Evolutionary conservation across 2,888 invertebrate genomes (phyloP), one percentile per base, ranked within the genome.

Genomic region (Agriopis leucophaearia): DNA sequence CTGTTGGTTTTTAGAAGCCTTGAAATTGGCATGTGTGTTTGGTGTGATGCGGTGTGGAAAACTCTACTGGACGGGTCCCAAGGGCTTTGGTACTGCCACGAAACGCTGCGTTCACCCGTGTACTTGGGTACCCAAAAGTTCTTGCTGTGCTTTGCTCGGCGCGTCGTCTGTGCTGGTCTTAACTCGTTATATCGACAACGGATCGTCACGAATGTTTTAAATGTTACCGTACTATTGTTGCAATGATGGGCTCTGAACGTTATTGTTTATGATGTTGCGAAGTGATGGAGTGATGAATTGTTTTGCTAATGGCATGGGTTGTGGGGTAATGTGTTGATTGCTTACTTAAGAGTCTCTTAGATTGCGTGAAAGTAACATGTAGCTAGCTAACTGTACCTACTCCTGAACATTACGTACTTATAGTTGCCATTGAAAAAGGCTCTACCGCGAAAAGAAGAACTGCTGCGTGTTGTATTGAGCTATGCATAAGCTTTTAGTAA

Each of bases 111-210:
- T n/a, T 7, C 44, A 6, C 6, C 9, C 8, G 9, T 8, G 9
- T 16, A 47, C 16, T 16, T 1, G 7, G 8, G 9, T 38, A 1
- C n/a, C 8, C n/a, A 51, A 27, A 50, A 50, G 13, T n/a, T 18
- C 38, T 38, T 8, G 35, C 12, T 18, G 5, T 13, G 51, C 51
- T 51, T n/a, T n/a, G 35, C 51, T 48, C 47, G 48, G 47, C 10
- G 10, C n/a, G 36, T 8, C 47, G 38, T 18, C 36, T 16, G 16
- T 13, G 36, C 0, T 38, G 13, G 16, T 5, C 13, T 18, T 47
- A 47, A 82, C 81, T 81, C 38, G 68, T 69, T 74, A 65, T 71
- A 75, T 74, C 75, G 64, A 45, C 54, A 16, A 57, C 36, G 59
- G 69, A 71, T 74, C 74, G 75, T 75, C 75, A 75, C 75, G 75